Conservation (phyloP, 1,140 invertebrate species). For the Chrysoperla carnea region DNA sequence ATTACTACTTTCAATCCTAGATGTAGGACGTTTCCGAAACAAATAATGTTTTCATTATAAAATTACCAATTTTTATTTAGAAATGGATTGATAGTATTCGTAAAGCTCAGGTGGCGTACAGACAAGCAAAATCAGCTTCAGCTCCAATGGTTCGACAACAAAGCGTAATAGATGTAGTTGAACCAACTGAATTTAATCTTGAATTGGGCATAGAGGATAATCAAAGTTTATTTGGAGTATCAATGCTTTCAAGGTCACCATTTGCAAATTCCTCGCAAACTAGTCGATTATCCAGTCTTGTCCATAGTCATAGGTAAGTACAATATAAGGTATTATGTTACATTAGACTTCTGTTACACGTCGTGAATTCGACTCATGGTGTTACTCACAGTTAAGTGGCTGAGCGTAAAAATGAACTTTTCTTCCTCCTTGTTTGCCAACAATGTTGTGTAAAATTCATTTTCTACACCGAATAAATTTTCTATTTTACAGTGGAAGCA, state of each 20-base stretch:
- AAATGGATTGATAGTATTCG: slow-evolving; percentile 43
- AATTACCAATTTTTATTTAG: slow-evolving; percentile 11
- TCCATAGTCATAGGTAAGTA: slow-evolving; percentile 37
- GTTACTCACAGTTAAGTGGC: too few relatives aligned
- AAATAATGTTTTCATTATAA: background rate
- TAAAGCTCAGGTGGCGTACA: slow-evolving; percentile 45
- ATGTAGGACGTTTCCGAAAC: too few relatives aligned
- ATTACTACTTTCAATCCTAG: background rate
- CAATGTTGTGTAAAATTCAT: background rate
- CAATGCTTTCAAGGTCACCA: slow-evolving; percentile 16
- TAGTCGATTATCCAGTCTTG: slow-evolving; percentile 39
- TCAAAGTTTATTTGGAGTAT: slow-evolving; percentile 15
- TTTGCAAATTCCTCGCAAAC: slow-evolving; percentile 22
- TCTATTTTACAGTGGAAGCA: slow-evolving; percentile 37
- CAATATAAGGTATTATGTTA: too few relatives aligned
- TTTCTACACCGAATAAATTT: background rate
- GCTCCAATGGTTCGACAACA: slow-evolving; percentile 6
- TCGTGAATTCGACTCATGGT: too few relatives aligned
- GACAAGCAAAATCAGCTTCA: slow-evolving; percentile 30
- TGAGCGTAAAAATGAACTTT: too few relatives aligned
- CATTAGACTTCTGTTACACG: too few relatives aligned
- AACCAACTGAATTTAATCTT: slow-evolving; percentile 23
- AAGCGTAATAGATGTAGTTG: slow-evolving; percentile 9
- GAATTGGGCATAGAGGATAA: slow-evolving; percentile 24
- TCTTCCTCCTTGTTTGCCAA: too few relatives aligned